phyloP scores from a whole-genome alignment of 2,888 invertebrate genomes.

The Drosophila mimetica region DNA sequence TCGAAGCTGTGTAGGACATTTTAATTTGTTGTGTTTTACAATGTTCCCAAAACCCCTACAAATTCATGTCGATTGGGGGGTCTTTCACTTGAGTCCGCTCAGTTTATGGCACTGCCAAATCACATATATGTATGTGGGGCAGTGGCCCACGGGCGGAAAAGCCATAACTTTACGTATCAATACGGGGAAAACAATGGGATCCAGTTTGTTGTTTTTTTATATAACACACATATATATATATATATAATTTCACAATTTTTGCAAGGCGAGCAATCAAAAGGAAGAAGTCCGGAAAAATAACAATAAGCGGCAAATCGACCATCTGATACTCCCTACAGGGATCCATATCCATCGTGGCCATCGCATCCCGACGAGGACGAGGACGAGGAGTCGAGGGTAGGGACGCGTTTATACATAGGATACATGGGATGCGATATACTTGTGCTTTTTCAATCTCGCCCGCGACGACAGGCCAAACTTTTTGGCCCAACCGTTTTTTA shows the following conservation, averaged over 20 bases:
- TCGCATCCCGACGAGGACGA: no score
- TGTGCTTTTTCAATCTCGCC: constrained; percentile 35
- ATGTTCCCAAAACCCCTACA: constrained; percentile 41
- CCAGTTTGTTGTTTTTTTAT: constrained; percentile 61
- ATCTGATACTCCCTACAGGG: constrained; percentile 15
- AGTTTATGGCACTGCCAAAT: constrained; percentile 8
- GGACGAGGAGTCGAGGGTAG: constrained; percentile 9
- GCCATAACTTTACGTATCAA: constrained; percentile 45
- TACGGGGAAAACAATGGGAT: constrained; percentile 53
- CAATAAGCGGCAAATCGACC: constrained; percentile 2
- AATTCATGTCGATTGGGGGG: constrained; percentile 34
- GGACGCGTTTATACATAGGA: not conserved
- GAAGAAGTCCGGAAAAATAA: constrained; percentile 8
- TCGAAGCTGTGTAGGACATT: constrained; percentile 36
- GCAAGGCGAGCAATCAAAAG: constrained; percentile 15
- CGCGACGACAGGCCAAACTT: constrained; percentile 39
- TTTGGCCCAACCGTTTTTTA: constrained; percentile 53
- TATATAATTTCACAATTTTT: constrained; percentile 59
- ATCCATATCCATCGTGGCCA: not conserved
- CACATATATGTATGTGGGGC: constrained; percentile 15
- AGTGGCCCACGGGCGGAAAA: constrained; percentile 14
- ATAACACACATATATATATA: no score
- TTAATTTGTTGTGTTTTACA: constrained; percentile 62
- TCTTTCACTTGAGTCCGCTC: not conserved
- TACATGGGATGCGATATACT: constrained; percentile 5